Conservation (phyloP, 35 echinoderm and acorn worm species). For the Apostichopus californicus region DNA sequence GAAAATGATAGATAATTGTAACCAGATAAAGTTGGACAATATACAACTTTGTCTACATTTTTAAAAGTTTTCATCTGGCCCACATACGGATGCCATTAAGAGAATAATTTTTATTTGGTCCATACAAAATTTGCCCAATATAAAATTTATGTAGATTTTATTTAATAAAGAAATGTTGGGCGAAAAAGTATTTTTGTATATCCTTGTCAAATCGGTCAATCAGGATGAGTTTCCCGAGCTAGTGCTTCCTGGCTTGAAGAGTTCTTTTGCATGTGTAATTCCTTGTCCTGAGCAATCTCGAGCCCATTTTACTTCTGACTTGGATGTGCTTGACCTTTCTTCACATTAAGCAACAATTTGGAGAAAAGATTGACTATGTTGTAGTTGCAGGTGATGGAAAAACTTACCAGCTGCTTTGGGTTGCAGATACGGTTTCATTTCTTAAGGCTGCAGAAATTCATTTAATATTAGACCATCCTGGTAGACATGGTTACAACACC, state of each 20-base stretch:
- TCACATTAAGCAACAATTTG: too few species aligned
- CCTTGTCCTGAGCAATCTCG: slow-evolving; percentile 22
- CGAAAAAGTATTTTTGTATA: slow-evolving; percentile 44
- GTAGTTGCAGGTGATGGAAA: too few species aligned
- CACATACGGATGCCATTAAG: too few species aligned
- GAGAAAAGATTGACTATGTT: too few species aligned
- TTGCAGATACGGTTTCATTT: slow-evolving; percentile 9
- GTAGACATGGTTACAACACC: slow-evolving; percentile 30
- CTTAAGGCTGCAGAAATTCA: slow-evolving; percentile 35
- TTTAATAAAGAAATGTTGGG: background rate
- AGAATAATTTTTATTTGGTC: too few species aligned
- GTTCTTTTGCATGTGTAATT: slow-evolving; percentile 1
- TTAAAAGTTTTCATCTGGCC: too few species aligned
- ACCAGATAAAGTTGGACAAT: too few species aligned
- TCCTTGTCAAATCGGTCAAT: slow-evolving; percentile 22
- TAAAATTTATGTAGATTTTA: too few species aligned
- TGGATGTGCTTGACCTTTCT: background rate
- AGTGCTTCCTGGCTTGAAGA: slow-evolving; percentile 53
- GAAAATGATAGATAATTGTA: too few species aligned
- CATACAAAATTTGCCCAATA: too few species aligned
- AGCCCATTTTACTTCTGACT: slow-evolving; percentile 47
- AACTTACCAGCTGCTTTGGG: too few species aligned
- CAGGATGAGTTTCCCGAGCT: slow-evolving; percentile 18
- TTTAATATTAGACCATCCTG: slow-evolving; percentile 40
- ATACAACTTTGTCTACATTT: too few species aligned